These are phyloP conservation scores for Phymatocera aterrima DNA, from an alignment of 2,888 invertebrate species.

Conservation along the genomic window DNA sequence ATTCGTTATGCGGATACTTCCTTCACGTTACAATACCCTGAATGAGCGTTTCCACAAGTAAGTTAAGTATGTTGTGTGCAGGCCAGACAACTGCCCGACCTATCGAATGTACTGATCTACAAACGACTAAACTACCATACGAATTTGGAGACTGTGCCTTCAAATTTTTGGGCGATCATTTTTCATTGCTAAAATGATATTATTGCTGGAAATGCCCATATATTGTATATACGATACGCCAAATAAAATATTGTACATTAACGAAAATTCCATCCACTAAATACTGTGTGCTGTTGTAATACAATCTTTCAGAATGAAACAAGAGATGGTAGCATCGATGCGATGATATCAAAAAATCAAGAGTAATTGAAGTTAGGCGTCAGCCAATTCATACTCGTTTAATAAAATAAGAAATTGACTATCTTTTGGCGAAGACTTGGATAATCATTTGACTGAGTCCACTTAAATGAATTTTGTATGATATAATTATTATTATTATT, in stretches of 20 bases:
- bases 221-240: neutral
- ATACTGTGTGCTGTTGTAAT: neutral
- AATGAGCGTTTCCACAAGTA: no score
- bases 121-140: no score
- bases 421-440: conserved; percentile 34
- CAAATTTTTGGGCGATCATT: no score
- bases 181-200: no score
- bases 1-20: no score
- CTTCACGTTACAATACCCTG: no score
- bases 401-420: conserved; percentile 2
- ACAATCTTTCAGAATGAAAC: neutral
- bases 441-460: conserved; percentile 40
- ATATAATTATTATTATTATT: no score
- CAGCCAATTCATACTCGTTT: conserved; percentile 6
- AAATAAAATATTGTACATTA: conserved; percentile 16
- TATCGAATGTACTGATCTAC: no score
- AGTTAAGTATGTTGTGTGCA: no score
- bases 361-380: neutral
- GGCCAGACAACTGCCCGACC: no score
- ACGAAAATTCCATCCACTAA: neutral
- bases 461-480: neutral
- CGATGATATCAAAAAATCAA: neutral
- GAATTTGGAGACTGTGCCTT: no score
- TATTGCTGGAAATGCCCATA: no score
- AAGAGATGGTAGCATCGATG: neutral